Percentiles rank a stretch among this genome's conserved stretches.
Evolutionary conservation across 2,888 invertebrate species (phyloP).

Genomic region (Capitulum mitella): DNA sequence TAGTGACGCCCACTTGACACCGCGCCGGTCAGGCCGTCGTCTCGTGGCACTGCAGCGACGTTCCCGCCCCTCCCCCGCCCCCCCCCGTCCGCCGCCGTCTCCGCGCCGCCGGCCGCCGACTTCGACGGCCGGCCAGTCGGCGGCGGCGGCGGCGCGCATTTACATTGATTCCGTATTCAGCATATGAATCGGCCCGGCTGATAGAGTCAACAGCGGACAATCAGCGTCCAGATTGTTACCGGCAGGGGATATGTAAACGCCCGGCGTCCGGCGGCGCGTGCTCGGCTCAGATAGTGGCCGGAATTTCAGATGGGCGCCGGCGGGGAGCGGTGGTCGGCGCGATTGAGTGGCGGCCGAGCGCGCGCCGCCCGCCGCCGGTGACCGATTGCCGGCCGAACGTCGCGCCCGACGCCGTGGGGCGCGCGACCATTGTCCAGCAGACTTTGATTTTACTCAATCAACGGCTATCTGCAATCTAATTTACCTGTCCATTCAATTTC

Average conservation of each 20-base stretch:
- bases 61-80: no score
- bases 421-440: background rate
- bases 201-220: conserved; percentile 21
- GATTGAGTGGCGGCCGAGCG: background rate
- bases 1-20: no score
- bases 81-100: no score
- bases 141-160: background rate
- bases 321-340: background rate
- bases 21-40: no score
- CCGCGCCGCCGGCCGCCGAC: no score
- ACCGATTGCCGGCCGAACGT: background rate
- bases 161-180: conserved; percentile 21
- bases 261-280: background rate
- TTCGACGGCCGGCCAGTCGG: background rate
- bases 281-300: background rate
- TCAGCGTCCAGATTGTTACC: conserved; percentile 1
- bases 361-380: background rate
- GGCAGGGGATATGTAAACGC: conserved; percentile 4
- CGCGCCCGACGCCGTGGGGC: no score
- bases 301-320: conserved; percentile 5
- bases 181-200: conserved; percentile 9
- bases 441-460: conserved; percentile 16
- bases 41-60: no score
- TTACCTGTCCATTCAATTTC: conserved; percentile 25
- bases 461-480: conserved; percentile 9